Evolutionary conservation across 2,797 vertebrate genomes (phyloP).

Genomic region (Masticophis lateralis): DNA sequence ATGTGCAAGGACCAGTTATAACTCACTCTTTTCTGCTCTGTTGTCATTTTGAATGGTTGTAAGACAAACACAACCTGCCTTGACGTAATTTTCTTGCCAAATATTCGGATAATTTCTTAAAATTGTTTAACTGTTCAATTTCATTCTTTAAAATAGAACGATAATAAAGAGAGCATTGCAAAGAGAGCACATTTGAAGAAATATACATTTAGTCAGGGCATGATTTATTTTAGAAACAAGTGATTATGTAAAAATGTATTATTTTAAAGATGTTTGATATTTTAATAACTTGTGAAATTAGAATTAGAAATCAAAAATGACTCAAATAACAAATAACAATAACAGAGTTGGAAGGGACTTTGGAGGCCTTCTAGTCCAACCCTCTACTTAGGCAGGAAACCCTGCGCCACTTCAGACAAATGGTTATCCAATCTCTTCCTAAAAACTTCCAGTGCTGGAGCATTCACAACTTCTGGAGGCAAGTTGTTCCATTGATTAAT

Average conservation of each 20-base stretch:
- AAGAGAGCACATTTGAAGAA: slow-evolving; percentile 24
- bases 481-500: no score
- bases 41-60: no score
- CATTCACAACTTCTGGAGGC: no score
- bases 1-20: no score
- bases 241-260: slow-evolving; percentile 3
- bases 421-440: no score
- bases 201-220: slow-evolving; percentile 39
- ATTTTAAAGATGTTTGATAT: background rate
- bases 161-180: slow-evolving; percentile 33
- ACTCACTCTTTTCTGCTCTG: no score
- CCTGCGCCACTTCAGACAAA: no score
- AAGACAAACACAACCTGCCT: no score
- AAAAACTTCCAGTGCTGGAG: no score
- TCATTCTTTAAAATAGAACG: slow-evolving; percentile 22
- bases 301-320: background rate
- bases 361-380: no score
- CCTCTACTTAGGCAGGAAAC: no score
- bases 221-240: slow-evolving; percentile 27
- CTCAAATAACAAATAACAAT: background rate
- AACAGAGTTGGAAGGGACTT: no score
- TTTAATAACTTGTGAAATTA: background rate
- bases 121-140: slow-evolving; percentile 26
- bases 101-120: slow-evolving; percentile 1
- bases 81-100: background rate